phyloP scores from a whole-genome alignment of 2,797 vertebrate genomes.

The Delichon dasypus region DNA sequence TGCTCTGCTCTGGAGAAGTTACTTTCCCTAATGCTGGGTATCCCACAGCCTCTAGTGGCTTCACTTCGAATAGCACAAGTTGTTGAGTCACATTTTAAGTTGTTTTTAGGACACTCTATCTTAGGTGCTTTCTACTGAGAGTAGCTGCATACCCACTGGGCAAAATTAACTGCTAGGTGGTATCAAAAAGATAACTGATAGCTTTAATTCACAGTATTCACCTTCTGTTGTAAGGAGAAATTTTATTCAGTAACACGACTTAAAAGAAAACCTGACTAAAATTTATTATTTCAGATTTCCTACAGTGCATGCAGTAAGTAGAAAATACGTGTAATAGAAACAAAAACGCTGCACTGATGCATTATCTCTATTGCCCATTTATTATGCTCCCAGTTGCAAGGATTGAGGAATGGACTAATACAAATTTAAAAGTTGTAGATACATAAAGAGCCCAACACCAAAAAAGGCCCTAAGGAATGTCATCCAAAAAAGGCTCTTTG shows the following conservation, averaged over 20 bases:
- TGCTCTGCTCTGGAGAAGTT: not conserved
- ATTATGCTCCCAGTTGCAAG: not conserved
- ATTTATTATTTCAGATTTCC: not conserved
- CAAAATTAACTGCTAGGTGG: not conserved
- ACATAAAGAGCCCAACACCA: not conserved
- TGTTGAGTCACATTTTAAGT: not conserved
- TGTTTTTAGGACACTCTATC: not conserved
- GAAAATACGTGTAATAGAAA: not conserved
- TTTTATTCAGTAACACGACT: not conserved
- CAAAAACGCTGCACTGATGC: not conserved
- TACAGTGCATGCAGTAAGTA: not conserved
- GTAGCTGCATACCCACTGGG: not conserved
- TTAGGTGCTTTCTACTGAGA: not conserved
- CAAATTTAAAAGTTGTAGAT: not conserved
- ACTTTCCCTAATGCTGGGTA: not conserved
- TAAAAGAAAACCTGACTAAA: not conserved
- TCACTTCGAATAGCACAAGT: not conserved
- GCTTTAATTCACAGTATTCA: not conserved
- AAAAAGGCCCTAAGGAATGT: not conserved
- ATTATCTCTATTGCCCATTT: not conserved
- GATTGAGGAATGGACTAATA: not conserved
- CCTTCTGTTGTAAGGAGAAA: not conserved
- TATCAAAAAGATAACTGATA: not conserved
- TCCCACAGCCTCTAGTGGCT: slow-evolving; percentile 70
- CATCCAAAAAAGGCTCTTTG: not conserved